Conservation (phyloP, 2,888 invertebrate species). For the Megalurothrips usitatus region DNA sequence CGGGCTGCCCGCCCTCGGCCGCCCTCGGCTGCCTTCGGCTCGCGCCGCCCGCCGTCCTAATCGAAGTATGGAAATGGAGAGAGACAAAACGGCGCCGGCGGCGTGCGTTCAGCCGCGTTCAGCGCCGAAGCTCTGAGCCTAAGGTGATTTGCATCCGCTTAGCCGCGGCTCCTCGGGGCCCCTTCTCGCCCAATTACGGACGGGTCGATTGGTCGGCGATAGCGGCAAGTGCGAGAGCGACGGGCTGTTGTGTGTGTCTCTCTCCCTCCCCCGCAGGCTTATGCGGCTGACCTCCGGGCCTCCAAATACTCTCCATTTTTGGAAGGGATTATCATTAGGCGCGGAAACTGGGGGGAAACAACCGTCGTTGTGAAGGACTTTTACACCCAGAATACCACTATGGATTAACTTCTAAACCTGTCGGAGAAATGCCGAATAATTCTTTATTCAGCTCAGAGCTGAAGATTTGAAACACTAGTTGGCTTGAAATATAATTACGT, state of each 20-base stretch:
- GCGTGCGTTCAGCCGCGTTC: background rate
- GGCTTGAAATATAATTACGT: too few relatives aligned
- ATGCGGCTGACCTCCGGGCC: background rate
- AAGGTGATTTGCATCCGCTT: conserved; percentile 7
- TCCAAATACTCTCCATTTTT: background rate
- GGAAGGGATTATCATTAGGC: too few relatives aligned
- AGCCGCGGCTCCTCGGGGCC: background rate
- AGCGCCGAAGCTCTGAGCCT: background rate
- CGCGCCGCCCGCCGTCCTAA: background rate
- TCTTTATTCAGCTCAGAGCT: too few relatives aligned
- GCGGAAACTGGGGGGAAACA: too few relatives aligned
- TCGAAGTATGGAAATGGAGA: conserved; percentile 17
- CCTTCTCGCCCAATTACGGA: background rate
- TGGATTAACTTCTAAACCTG: too few relatives aligned
- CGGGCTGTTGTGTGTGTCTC: background rate
- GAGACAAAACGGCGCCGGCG: background rate
- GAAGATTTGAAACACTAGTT: too few relatives aligned
- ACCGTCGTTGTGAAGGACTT: too few relatives aligned
- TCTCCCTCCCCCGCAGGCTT: background rate
- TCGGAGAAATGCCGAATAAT: too few relatives aligned
- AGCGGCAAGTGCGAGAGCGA: background rate
- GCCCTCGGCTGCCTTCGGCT: background rate
- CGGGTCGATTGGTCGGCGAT: background rate
- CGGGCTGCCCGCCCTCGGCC: too few relatives aligned
- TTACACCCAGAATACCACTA: too few relatives aligned